Evolutionary conservation across 2,797 vertebrate genomes (phyloP), one percentile per base, ranked within the genome.

Genomic region (Pangasius sanitwongsei): DNA sequence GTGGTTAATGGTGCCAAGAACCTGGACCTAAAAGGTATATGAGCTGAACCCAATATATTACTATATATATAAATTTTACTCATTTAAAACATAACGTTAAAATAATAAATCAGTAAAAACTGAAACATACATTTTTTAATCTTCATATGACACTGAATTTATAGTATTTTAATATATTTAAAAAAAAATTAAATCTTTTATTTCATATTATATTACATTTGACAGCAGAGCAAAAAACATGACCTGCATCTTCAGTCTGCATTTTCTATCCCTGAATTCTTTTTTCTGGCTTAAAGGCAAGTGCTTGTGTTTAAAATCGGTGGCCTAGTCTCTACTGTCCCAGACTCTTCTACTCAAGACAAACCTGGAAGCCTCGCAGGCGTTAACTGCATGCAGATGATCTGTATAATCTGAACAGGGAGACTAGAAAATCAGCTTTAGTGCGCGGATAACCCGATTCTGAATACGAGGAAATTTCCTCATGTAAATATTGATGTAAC

Each of bases 1-100:
- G 98, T 97, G 89, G 98, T 99, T 95, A 99, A 99, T 1, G 98
- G 99, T 86, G 99, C 99, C 94, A 99, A 98, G 94, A 99, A 99
- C 92, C 97, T 99, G 90, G 99, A 99, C 94, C 95, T 98, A 70
- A 97, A 97, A 96, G 97, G 97, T 97, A 93, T 5, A 0, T 34
- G 44, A 63, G 59, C 13, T 48, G 37, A 63, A 44, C 15, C 80
- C 3, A 31, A 11, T 5, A 5, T 3, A 6, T 0, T 16, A 55
- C 23, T 6, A 48, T 25, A 13, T 41, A 41, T 41, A 5, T 5
- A 59, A 59, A 81, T 1, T 12, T 31, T 20, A 31, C 15, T 23
- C 9, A 25, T 82, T 48, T n/a, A 48, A 67, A 15, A 16, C 31
- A 44, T 2, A 48, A n/a, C 12, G 6, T 34, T 53, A 25, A 63